Percentiles rank a stretch among this genome's conserved stretches.
Conservation (phyloP, 2,797 vertebrate genomes). For the Cryptoblepharus egeriae region DNA sequence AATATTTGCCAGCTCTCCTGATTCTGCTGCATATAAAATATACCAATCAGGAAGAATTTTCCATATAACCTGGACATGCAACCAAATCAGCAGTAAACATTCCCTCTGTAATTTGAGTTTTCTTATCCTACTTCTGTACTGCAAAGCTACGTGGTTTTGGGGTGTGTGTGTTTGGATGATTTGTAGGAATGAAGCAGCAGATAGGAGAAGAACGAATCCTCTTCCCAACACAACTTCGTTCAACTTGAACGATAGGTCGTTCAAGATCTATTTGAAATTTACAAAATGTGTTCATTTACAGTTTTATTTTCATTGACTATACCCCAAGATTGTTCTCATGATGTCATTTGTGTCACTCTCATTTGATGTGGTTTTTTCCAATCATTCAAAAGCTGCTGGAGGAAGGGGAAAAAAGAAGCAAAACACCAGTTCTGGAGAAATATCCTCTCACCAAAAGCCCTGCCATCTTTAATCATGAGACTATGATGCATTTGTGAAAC, state of each 20-base stretch:
- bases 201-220: background rate
- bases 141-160: background rate
- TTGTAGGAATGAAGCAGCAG: background rate
- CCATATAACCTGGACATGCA: background rate
- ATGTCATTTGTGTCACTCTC: slow-evolving; percentile 45
- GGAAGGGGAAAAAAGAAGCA: background rate
- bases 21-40: background rate
- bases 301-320: slow-evolving; percentile 59
- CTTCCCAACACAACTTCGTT: too few species aligned
- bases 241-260: too few species aligned
- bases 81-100: too few species aligned
- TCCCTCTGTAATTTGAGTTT: background rate
- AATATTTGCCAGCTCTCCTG: background rate
- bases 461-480: slow-evolving; percentile 63
- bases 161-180: too few species aligned
- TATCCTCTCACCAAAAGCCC: slow-evolving; percentile 44
- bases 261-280: slow-evolving; percentile 17
- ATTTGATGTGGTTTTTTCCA: slow-evolving; percentile 62
- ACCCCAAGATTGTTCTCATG: slow-evolving; percentile 64
- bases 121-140: background rate
- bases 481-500: slow-evolving; percentile 52
- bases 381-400: slow-evolving; percentile 48
- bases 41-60: background rate
- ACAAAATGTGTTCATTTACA: slow-evolving; percentile 7
- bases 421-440: slow-evolving; percentile 48